A percentile compares a stretch with the other conserved stretches of the same genome.
Conservation (phyloP, 23 tunicate genomes). For the Diplosoma virens region DNA sequence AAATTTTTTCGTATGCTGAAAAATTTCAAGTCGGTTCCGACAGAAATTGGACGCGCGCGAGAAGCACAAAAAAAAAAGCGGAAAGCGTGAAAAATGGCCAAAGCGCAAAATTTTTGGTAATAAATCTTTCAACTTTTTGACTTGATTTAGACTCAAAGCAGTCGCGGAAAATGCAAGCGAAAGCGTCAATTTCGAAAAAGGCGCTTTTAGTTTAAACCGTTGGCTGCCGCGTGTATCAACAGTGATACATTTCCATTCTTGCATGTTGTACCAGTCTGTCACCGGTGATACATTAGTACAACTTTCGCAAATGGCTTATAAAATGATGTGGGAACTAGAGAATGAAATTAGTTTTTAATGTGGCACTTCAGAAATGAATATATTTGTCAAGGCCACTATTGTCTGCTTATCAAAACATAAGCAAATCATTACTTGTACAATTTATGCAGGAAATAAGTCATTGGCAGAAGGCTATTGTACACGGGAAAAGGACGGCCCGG, state of each 20-base stretch:
- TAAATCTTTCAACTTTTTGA: no score
- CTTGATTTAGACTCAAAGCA: no score
- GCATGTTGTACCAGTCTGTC: neutral
- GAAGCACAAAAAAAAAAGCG: no score
- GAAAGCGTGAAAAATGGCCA: no score
- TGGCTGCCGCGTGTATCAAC: neutral
- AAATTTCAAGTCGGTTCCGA: no score
- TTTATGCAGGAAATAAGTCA: neutral
- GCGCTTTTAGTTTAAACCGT: neutral
- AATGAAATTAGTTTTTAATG: neutral
- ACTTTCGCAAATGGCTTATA: neutral
- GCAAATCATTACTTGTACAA: neutral
- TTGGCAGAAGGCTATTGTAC: neutral
- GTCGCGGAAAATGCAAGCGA: no score
- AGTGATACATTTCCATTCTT: neutral
- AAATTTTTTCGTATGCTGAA: no score
- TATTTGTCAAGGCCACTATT: neutral
- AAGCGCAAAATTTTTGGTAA: no score
- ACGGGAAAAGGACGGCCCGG: neutral
- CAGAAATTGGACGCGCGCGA: no score
- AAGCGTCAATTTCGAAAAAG: no score
- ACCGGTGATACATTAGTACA: neutral
- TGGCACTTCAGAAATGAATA: neutral
- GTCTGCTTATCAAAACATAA: neutral
- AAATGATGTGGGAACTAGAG: neutral